Base-by-base conservation (phyloP, 2,888 invertebrate species). In the Listrodromus nycthemerus region DNA sequence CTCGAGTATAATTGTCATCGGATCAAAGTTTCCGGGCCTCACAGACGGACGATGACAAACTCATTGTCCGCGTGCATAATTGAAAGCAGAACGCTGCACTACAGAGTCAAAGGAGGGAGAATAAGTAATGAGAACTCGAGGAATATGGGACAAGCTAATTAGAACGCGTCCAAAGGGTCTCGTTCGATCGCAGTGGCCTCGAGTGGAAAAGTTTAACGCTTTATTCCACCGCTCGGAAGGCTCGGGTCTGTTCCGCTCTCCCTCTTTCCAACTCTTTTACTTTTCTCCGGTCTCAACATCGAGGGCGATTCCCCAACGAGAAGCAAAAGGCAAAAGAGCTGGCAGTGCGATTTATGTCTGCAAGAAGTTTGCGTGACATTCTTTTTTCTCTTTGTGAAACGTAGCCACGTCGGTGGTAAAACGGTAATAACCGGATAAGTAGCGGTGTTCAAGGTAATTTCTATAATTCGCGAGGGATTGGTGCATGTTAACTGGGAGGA, bases 101-200 rank as follows among this genome's bases (percentile, higher is more conserved):
- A 63, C 61, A 27, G 74, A 27, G 21, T 63, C n/a, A 24, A 19
- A 37, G 37, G 63, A 63, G 48, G 45, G 45, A 71, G 55, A 37
- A 55, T 79, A 66, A 71, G 19, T 65, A 79, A 71, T 55, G 65
- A 71, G 61, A 69, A 45, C 66, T 19, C 27, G 10, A 67, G 77
- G 61, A 77, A 69, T 77, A 63, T 77, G 55, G 77, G 21, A 69
- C 65, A 45, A 66, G 79, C 71, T 79, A 79, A 79, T 79, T 79
- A 79, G 79, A 45, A 66, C 66, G 71, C 71, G 79, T 65, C 71
- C 37, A 41, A 73, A 71, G 78, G 79, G 71, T 58, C 77, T 52
- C 79, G 65, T 71, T 71, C 71, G 71, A 79, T 73, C 79, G 65
- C 24, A 37, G 27, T 55, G 30, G 30, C 65, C 65, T 24, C 27